Conservation (phyloP, 2,113 vertebrate species). For the Thermophis baileyi region DNA sequence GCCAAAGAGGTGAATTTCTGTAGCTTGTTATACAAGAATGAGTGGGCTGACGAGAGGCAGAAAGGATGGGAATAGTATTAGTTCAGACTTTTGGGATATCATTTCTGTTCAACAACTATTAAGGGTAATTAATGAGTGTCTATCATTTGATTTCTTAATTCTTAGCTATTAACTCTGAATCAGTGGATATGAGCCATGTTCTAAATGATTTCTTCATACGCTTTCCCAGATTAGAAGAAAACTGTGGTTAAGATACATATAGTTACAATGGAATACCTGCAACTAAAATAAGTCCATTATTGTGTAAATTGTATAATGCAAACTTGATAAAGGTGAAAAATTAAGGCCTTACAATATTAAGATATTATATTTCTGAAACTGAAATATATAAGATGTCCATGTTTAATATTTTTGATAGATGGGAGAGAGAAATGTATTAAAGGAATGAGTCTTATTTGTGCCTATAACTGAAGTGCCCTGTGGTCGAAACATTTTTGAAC, state of each 20-base stretch:
- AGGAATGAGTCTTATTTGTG: background rate
- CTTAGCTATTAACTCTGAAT: background rate
- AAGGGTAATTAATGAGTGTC: background rate
- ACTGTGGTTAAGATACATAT: background rate
- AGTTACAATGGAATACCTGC: background rate
- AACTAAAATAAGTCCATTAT: background rate
- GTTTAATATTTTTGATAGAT: background rate
- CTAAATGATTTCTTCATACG: background rate
- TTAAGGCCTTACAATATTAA: background rate
- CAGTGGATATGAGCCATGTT: background rate
- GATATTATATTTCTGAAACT: background rate
- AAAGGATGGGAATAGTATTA: background rate
- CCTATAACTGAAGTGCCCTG: background rate
- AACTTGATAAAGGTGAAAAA: background rate
- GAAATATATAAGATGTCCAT: background rate
- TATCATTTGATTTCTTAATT: background rate
- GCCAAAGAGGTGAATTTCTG: background rate
- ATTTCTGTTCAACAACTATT: background rate
- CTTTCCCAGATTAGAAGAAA: background rate
- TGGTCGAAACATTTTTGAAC: background rate
- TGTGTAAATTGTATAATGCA: background rate
- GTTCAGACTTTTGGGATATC: background rate
- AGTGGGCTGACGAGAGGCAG: background rate
- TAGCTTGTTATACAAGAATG: background rate
- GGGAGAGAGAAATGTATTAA: background rate